Conservation (phyloP, 1,140 invertebrate genomes). For the Meloidogyne hapla region DNA sequence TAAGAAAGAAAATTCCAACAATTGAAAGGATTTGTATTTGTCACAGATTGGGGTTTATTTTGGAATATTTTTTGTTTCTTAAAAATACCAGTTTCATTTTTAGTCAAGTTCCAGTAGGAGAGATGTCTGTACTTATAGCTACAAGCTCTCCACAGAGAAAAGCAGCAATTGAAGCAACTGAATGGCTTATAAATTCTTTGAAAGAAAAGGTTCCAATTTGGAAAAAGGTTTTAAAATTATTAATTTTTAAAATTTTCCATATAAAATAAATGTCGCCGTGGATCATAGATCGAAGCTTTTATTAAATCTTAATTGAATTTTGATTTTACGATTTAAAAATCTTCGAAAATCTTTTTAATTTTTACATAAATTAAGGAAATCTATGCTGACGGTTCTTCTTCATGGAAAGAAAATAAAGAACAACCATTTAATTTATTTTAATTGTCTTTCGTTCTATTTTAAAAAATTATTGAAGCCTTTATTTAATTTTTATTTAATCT, state of each 20-base stretch:
- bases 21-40: slow-evolving; percentile 35
- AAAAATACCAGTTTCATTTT: too few species aligned
- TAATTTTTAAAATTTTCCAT: too few species aligned
- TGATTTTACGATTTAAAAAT: too few species aligned
- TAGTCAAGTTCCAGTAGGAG: slow-evolving; percentile 76
- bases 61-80: too few species aligned
- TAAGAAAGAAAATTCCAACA: slow-evolving; percentile 5
- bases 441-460: not conserved
- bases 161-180: slow-evolving; percentile 78
- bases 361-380: slow-evolving; percentile 43
- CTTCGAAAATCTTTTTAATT: too few species aligned
- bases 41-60: slow-evolving; percentile 36
- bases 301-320: too few species aligned
- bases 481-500: too few species aligned
- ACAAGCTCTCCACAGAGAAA: slow-evolving; percentile 81
- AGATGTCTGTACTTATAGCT: slow-evolving; percentile 85
- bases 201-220: slow-evolving; percentile 88
- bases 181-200: slow-evolving; percentile 79
- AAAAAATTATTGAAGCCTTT: too few species aligned
- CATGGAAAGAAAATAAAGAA: slow-evolving; percentile 45
- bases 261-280: too few species aligned
- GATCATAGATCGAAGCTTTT: too few species aligned
- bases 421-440: not conserved
- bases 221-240: slow-evolving; percentile 67
- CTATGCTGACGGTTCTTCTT: slow-evolving; percentile 37